Evolutionary conservation across 2,113 vertebrate species (phyloP).

Genomic region (Tupaia chinensis): DNA sequence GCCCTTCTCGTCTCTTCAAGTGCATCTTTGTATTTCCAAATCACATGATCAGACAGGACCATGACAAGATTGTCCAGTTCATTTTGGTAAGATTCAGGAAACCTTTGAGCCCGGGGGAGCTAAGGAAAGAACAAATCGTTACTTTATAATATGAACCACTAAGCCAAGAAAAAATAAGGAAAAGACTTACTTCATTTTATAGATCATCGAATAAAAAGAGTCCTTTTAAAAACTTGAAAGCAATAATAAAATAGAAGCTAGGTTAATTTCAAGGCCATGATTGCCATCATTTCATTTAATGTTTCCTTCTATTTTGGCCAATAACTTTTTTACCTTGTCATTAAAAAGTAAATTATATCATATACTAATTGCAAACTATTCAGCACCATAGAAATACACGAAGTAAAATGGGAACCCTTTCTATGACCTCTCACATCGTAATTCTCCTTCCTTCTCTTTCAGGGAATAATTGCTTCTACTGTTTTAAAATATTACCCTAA

Average conservation of each 20-base stretch:
- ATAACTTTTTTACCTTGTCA: slow-evolving; percentile 26
- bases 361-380: slow-evolving; percentile 4
- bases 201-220: slow-evolving; percentile 22
- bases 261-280: slow-evolving; percentile 25
- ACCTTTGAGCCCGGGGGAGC: slow-evolving; percentile 93
- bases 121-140: slow-evolving; percentile 80
- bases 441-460: background rate
- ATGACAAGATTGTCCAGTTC: slow-evolving; percentile 94
- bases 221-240: slow-evolving; percentile 52
- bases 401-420: background rate
- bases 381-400: background rate
- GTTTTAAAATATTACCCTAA: background rate
- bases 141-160: slow-evolving; percentile 47
- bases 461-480: slow-evolving; percentile 5
- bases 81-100: slow-evolving; percentile 94
- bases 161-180: background rate
- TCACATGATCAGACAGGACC: slow-evolving; percentile 94
- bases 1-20: slow-evolving; percentile 95
- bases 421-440: background rate
- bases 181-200: slow-evolving; percentile 20
- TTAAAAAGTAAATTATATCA: slow-evolving; percentile 4
- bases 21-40: slow-evolving; percentile 94
- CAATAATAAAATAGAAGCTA: background rate
- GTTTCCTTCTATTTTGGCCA: slow-evolving; percentile 13
- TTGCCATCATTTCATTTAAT: slow-evolving; percentile 13